These are phyloP conservation scores for Eupithecia subfuscata DNA, from an alignment of 2,888 invertebrate genomes.

Conservation along the genomic window DNA sequence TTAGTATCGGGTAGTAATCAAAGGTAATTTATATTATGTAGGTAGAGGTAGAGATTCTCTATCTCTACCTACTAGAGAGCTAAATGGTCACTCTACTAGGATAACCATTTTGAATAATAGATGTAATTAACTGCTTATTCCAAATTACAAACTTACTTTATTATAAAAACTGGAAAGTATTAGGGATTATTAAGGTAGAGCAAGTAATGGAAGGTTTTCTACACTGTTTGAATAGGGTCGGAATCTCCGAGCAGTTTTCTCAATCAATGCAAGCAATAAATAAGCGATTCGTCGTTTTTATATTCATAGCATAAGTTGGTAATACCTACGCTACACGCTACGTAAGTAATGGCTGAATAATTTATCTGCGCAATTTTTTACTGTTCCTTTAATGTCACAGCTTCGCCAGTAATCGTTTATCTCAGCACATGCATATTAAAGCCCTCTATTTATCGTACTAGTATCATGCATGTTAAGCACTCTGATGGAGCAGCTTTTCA, in stretches of 20 bases:
- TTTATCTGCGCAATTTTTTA: slow-evolving; percentile 58
- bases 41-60: background rate
- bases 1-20: background rate
- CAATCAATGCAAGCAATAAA: slow-evolving; percentile 9
- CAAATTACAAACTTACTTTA: background rate
- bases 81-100: background rate
- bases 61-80: background rate
- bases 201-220: background rate
- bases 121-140: background rate
- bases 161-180: background rate
- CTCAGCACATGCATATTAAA: slow-evolving; percentile 59
- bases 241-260: background rate
- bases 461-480: slow-evolving; percentile 50
- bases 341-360: slow-evolving; percentile 55
- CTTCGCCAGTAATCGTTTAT: slow-evolving; percentile 58
- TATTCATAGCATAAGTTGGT: slow-evolving; percentile 29
- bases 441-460: slow-evolving; percentile 57
- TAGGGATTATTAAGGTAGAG: background rate
- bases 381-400: slow-evolving; percentile 50
- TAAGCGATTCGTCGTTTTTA: slow-evolving; percentile 22
- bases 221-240: background rate
- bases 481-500: slow-evolving; percentile 41
- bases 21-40: background rate
- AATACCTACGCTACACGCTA: slow-evolving; percentile 29
- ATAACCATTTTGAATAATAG: background rate